Evolutionary conservation across 2,113 vertebrate species (phyloP).

Genomic region (Atractosteus spatula): DNA sequence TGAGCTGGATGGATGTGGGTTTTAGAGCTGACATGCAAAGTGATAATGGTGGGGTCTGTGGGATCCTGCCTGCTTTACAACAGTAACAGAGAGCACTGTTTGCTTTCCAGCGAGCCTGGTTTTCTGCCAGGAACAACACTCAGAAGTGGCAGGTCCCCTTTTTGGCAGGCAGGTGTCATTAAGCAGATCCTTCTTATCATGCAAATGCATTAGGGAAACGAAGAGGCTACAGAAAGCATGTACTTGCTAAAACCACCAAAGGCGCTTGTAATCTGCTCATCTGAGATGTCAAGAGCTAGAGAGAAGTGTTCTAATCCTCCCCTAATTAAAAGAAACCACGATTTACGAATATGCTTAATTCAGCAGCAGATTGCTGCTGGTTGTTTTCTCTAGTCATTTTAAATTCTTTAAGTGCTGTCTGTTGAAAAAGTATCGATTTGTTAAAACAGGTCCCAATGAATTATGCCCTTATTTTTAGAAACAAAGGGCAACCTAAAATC

Average conservation of each 20-base stretch:
- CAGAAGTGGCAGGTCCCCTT: background rate
- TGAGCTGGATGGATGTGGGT: too few relatives aligned
- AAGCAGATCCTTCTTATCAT: background rate
- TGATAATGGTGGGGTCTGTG: too few relatives aligned
- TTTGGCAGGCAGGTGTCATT: background rate
- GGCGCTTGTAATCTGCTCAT: background rate
- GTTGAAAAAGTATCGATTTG: too few relatives aligned
- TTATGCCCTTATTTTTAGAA: too few relatives aligned
- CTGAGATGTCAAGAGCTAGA: background rate
- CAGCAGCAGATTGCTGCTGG: background rate
- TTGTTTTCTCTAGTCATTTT: too few relatives aligned
- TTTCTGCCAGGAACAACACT: background rate
- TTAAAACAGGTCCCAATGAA: too few relatives aligned
- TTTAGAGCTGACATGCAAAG: too few relatives aligned
- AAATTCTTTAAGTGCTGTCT: too few relatives aligned
- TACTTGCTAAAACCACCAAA: background rate
- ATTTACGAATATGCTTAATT: background rate
- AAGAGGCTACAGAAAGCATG: background rate
- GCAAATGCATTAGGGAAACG: background rate
- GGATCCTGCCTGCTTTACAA: background rate
- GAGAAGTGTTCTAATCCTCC: background rate
- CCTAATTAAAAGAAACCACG: background rate
- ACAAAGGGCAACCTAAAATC: too few relatives aligned
- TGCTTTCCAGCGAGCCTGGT: background rate
- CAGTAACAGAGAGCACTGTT: background rate